Evolutionary conservation across 2,113 vertebrate genomes (phyloP).

Genomic region (Gulo gulo): DNA sequence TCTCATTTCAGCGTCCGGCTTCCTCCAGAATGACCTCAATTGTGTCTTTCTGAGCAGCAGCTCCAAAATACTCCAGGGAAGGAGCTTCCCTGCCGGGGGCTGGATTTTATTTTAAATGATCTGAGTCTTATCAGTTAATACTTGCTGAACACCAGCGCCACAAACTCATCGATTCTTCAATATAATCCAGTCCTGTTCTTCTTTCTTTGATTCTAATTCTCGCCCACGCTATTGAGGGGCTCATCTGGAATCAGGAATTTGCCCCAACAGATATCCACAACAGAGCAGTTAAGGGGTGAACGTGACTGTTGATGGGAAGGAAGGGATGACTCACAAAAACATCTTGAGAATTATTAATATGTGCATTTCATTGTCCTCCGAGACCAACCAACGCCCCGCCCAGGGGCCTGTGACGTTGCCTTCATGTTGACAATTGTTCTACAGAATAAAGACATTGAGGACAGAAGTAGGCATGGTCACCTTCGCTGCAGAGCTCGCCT

Average conservation of each 20-base stretch:
- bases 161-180: neutral
- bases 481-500: neutral
- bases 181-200: neutral
- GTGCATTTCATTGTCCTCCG: neutral
- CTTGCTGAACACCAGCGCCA: neutral
- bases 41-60: neutral
- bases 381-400: neutral
- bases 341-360: neutral
- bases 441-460: neutral
- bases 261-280: neutral
- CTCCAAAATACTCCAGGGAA: neutral
- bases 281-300: neutral
- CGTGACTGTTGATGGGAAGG: neutral
- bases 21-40: neutral
- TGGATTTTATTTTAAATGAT: neutral
- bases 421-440: neutral
- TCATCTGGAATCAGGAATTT: neutral
- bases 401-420: neutral
- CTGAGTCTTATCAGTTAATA: neutral
- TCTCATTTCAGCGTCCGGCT: neutral
- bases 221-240: neutral
- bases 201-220: neutral
- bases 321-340: neutral
- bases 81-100: neutral
- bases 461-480: neutral